A percentile compares a stretch with the other conserved stretches of the same genome.
phyloP scores from a whole-genome alignment of 2,797 vertebrate species.

The Alca torda region DNA sequence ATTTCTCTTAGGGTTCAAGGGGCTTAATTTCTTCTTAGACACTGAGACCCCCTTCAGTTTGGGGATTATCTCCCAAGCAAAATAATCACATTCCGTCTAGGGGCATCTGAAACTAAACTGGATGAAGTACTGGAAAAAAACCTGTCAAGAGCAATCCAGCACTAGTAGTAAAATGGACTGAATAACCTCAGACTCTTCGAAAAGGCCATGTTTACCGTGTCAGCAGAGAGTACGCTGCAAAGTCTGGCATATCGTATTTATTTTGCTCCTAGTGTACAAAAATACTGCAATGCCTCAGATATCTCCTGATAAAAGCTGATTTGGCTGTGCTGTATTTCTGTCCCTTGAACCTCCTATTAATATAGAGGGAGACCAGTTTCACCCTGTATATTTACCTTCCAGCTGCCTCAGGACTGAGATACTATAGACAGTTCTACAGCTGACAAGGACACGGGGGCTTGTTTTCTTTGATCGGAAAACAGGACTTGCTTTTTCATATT shows the following conservation, averaged over 20 bases:
- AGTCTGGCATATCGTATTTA: neutral
- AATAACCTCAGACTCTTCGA: constrained; percentile 2
- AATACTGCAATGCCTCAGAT: neutral
- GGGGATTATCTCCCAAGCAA: constrained; percentile 4
- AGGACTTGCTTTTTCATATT: neutral
- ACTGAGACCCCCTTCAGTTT: neutral
- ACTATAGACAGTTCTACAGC: neutral
- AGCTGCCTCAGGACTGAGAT: neutral
- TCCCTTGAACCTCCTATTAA: neutral
- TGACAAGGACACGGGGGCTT: neutral
- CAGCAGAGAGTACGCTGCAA: neutral
- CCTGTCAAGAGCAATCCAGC: neutral
- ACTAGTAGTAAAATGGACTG: neutral
- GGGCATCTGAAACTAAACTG: neutral
- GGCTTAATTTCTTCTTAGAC: neutral
- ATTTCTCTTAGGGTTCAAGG: neutral
- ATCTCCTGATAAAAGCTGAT: neutral
- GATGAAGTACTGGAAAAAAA: neutral
- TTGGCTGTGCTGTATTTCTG: neutral
- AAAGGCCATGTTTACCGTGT: constrained; percentile 15
- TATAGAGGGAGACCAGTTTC: neutral
- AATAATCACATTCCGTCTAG: constrained; percentile 11
- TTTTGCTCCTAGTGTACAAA: neutral
- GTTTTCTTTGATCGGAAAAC: neutral
- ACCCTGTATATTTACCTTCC: neutral